Evolutionary conservation across 2,797 vertebrate genomes (phyloP).

Genomic region (Chelonia mydas): DNA sequence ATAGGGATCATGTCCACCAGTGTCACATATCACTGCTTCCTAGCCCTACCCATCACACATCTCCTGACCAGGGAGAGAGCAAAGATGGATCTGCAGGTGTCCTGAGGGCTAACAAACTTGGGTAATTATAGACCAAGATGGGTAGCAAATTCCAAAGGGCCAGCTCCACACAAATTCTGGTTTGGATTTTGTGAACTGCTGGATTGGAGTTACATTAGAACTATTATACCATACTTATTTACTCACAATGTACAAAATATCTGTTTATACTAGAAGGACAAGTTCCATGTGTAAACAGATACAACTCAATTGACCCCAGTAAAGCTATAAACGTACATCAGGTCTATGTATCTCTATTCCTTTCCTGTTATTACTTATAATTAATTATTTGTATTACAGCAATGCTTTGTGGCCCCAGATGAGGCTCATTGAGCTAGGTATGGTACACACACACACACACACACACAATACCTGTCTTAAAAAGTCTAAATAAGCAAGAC

Average conservation of each 20-base stretch:
- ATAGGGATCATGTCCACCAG: neutral
- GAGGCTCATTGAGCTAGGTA: neutral
- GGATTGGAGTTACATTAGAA: rapidly evolving
- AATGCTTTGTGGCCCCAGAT: neutral
- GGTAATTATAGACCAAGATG: neutral
- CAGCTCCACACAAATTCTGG: neutral
- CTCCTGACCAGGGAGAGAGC: neutral
- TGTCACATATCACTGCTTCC: neutral
- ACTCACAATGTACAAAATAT: neutral
- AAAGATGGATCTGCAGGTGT: neutral
- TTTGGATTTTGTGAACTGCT: neutral
- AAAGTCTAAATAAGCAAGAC: neutral
- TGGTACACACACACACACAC: neutral
- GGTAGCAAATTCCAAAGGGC: neutral
- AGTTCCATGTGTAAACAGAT: neutral
- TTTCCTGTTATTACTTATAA: neutral
- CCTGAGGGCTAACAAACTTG: neutral
- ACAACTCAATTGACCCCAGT: neutral
- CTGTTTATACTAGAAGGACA: neutral
- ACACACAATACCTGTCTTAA: neutral
- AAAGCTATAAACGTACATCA: neutral
- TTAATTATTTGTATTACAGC: neutral
- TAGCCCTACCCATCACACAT: neutral
- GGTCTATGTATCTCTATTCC: neutral
- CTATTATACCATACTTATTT: neutral